A percentile compares a stretch with the other conserved stretches of the same genome.
Evolutionary conservation across 2,888 invertebrate species (phyloP).

Genomic region (Onthophagus sagittarius): DNA sequence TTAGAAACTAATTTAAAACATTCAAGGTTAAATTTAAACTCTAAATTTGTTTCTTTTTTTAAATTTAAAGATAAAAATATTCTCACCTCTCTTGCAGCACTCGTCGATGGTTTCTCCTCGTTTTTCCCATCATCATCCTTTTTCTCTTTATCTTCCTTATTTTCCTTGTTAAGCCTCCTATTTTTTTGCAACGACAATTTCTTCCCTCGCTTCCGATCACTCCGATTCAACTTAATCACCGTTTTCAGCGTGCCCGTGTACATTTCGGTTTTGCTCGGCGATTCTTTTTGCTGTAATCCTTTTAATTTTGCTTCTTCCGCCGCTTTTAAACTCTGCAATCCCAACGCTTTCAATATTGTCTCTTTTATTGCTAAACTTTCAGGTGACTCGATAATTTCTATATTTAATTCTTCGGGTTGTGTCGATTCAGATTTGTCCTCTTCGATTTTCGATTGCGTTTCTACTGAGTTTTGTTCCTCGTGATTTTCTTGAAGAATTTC

Average conservation of each 20-base stretch:
- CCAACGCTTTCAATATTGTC: slow-evolving; percentile 68
- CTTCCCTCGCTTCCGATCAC: slow-evolving; percentile 65
- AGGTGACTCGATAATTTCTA: slow-evolving; percentile 25
- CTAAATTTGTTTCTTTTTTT: neutral
- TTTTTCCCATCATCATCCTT: slow-evolving; percentile 51
- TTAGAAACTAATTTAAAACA: too few relatives aligned
- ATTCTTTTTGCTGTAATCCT: slow-evolving; percentile 45
- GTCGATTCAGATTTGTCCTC: slow-evolving; percentile 15
- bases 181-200: slow-evolving; percentile 77
- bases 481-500: neutral
- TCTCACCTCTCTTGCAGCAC: slow-evolving; percentile 59
- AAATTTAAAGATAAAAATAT: slow-evolving; percentile 8
- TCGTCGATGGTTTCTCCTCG: slow-evolving; percentile 49
- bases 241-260: slow-evolving; percentile 82
- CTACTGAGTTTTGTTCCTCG: slow-evolving; percentile 12
- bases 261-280: slow-evolving; percentile 37
- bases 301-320: slow-evolving; percentile 66
- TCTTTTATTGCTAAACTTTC: slow-evolving; percentile 55
- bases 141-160: slow-evolving; percentile 20
- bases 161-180: slow-evolving; percentile 43
- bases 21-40: too few relatives aligned
- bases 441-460: slow-evolving; percentile 11
- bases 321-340: slow-evolving; percentile 69
- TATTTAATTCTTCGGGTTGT: slow-evolving; percentile 18
- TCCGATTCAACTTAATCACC: slow-evolving; percentile 72